Base-by-base conservation (phyloP, 2,797 vertebrate species). In the Lepus oiostolus region DNA sequence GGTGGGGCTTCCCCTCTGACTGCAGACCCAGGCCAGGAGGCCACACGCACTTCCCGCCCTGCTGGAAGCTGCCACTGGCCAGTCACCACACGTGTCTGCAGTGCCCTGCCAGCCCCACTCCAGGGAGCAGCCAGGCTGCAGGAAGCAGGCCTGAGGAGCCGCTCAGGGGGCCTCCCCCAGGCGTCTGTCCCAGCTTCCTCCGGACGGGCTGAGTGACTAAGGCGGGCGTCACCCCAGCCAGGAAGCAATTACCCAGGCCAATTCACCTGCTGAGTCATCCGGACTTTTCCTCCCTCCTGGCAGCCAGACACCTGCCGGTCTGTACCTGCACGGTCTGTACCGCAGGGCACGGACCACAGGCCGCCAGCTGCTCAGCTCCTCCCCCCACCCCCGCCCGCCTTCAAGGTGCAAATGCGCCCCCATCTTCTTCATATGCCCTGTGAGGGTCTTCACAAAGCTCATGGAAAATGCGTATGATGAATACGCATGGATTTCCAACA, bases 221-320 rank as follows among this genome's bases (percentile, higher is more conserved):
- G 13, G 16, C n/a, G 38, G 2, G 17, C 67, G 80, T 94, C 96
- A 97, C 72, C 1, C 0, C n/a, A 35, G 1, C 91, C 95, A 70
- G 58, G 94, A 94, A 96, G 94, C 70, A 95, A 93, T 96, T 92
- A 95, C 88, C 96, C 90, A 84, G 52, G 80, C 84, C 77, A 90
- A 88, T 68, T 91, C 85, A 82, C 92, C 88, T 93, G 74, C 75
- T 97, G 96, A 97, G 82, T 97, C 97, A 96, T 90, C n/a, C 42
- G 54, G 54, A 58, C 54, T 21, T 62, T 16, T 7, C 28, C 21
- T 38, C 68, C 72, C 35, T 63, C 86, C 77, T 75, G 35, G 60
- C 42, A 35, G 21, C 21, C 13, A 4, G 13, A 58, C 54, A 58
- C 14, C 54, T 58, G 54, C 54, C 17, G 11, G 54, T 9, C 42